These are phyloP conservation scores for Trichechus manatus DNA, from an alignment of 2,113 vertebrate genomes.

Conservation along the genomic window DNA sequence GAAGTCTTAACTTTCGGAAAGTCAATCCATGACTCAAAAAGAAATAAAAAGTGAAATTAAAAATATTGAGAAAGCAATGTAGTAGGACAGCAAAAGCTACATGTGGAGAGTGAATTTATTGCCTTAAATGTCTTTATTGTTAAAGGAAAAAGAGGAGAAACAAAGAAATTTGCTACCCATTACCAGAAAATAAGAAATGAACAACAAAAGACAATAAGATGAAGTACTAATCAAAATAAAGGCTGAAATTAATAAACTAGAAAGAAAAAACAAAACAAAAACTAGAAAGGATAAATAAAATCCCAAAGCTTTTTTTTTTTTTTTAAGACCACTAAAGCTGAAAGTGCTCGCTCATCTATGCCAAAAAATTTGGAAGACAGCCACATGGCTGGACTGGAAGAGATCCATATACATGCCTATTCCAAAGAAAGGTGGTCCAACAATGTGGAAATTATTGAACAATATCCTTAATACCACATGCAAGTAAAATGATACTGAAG, in stretches of 20 bases:
- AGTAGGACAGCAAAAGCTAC: background rate
- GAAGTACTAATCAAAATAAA: background rate
- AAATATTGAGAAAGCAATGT: background rate
- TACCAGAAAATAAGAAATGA: conserved; percentile 33
- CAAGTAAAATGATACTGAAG: too few relatives aligned
- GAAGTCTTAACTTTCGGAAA: conserved; percentile 22
- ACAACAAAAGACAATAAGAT: background rate
- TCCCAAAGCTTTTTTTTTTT: background rate
- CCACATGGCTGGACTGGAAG: background rate
- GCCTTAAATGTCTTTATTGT: background rate
- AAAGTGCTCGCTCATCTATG: background rate
- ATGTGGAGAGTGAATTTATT: background rate
- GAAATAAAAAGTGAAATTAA: background rate
- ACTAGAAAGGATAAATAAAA: conserved; percentile 15
- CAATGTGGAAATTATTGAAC: background rate
- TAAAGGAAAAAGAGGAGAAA: background rate
- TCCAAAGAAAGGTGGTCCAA: background rate
- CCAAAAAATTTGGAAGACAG: background rate
- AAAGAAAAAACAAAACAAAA: conserved; percentile 45
- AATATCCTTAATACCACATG: background rate
- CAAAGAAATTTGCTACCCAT: background rate
- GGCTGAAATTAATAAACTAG: conserved; percentile 30
- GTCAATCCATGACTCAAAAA: background rate
- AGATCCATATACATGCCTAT: background rate
- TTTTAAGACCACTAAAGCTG: background rate